Conservation (phyloP, 2,113 vertebrate genomes). For the Cephalopterus ornatus region DNA sequence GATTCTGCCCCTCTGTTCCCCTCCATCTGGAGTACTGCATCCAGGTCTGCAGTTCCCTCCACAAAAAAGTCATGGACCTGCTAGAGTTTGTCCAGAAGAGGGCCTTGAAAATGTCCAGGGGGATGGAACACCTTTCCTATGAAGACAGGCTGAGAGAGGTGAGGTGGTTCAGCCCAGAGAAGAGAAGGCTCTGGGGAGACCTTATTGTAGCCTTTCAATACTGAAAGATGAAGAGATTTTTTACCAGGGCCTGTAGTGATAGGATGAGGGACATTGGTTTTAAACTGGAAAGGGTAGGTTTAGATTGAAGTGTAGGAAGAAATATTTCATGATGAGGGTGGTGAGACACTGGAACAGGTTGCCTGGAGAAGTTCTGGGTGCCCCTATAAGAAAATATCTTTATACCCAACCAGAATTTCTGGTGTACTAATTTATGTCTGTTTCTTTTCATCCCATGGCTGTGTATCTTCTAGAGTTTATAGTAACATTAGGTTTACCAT, state of each 20-base stretch:
- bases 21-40: accelerated
- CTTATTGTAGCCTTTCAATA: not conserved
- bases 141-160: not conserved
- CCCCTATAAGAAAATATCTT: not conserved
- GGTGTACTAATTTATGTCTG: not conserved
- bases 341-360: not conserved
- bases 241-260: not conserved
- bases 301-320: not conserved
- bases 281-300: not conserved
- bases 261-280: not conserved
- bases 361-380: not conserved
- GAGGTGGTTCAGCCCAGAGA: not conserved
- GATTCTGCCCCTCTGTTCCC: not conserved
- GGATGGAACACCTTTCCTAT: not conserved
- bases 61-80: not conserved
- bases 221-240: not conserved
- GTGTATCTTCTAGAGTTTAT: not conserved
- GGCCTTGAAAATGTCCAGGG: not conserved
- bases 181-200: not conserved
- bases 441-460: not conserved
- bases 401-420: not conserved
- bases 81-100: not conserved
- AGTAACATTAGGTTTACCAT: not conserved
- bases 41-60: not conserved
- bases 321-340: not conserved